phyloP scores from a whole-genome alignment of 1,140 invertebrate genomes.

The Aphelenchoides besseyi region DNA sequence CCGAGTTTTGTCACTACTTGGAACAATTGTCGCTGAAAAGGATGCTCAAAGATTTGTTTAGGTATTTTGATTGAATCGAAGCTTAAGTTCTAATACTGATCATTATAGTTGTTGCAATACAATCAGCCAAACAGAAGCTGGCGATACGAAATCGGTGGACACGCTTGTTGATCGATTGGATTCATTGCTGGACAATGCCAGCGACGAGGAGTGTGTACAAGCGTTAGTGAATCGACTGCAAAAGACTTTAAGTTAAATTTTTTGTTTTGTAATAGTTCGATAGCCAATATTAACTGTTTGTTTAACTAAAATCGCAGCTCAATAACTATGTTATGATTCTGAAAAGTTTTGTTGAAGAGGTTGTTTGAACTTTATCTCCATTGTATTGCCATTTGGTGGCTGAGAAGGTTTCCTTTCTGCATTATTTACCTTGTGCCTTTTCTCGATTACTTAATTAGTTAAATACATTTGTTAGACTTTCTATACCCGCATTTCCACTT shows the following conservation, averaged over 20 bases:
- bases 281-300: no score
- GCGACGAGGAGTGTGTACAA: not conserved
- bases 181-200: not conserved
- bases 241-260: not conserved
- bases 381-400: no score
- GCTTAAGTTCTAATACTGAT: no score
- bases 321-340: no score
- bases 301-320: no score
- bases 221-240: constrained; percentile 6
- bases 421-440: no score
- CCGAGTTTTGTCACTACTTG: constrained; percentile 36
- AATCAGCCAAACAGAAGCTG: not conserved
- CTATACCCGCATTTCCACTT: no score
- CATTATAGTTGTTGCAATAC: not conserved
- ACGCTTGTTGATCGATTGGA: not conserved
- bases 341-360: no score
- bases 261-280: not conserved
- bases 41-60: constrained; percentile 24
- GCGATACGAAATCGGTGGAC: not conserved
- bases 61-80: constrained; percentile 26
- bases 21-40: constrained; percentile 29
- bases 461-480: no score
- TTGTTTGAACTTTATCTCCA: no score
- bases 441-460: no score
- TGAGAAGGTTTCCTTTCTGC: no score